Percentiles rank a stretch among this genome's conserved stretches.
Evolutionary conservation across 2,797 vertebrate genomes (phyloP).

Genomic region (Leucoraja ocellata): DNA sequence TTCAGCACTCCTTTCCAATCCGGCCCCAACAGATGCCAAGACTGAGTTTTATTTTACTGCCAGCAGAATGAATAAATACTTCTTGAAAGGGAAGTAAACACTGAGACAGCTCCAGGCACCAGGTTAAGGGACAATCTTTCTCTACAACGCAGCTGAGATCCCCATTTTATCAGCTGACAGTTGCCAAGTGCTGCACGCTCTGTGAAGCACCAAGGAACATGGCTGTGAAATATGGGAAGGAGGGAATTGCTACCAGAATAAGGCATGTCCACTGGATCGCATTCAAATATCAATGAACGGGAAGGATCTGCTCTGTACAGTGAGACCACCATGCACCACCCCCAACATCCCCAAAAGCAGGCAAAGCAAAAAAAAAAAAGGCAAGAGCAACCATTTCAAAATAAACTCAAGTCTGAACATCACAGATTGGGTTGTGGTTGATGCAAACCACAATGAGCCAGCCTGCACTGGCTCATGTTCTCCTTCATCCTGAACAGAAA

Average conservation of each 20-base stretch:
- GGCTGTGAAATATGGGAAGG: too few relatives aligned
- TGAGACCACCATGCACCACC: not conserved
- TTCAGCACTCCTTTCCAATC: not conserved
- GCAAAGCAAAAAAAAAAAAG: not conserved
- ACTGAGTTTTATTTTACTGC: not conserved
- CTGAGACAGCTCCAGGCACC: not conserved
- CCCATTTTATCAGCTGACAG: not conserved
- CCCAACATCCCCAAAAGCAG: not conserved
- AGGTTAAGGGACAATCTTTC: not conserved
- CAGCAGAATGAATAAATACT: not conserved
- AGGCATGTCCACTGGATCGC: too few relatives aligned
- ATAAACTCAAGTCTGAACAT: slow-evolving; percentile 24
- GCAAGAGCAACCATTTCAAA: slow-evolving; percentile 26
- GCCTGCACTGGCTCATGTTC: not conserved
- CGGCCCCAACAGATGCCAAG: not conserved
- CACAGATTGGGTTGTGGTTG: slow-evolving; percentile 12
- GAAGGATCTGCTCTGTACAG: not conserved
- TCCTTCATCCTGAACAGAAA: slow-evolving; percentile 16
- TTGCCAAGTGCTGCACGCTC: not conserved
- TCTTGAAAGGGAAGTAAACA: not conserved
- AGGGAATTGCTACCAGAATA: too few relatives aligned
- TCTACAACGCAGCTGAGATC: not conserved
- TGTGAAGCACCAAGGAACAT: not conserved
- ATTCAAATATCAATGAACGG: not conserved
- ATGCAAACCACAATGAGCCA: not conserved